Evolutionary conservation across 2,888 invertebrate species (phyloP).

Genomic region (Glaucopsyche alexis): DNA sequence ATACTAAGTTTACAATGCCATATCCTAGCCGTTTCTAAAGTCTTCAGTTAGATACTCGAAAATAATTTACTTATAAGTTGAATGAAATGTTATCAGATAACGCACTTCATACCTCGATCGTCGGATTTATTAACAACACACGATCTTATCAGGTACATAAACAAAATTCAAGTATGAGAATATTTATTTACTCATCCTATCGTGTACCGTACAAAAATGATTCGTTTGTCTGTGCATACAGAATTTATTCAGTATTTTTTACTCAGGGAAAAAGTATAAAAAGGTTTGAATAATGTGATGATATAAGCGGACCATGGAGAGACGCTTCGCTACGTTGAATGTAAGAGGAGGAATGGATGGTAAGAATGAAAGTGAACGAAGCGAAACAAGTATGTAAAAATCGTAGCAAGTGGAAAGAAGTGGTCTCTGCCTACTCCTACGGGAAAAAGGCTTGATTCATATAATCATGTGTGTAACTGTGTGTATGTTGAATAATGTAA

Average conservation of each 20-base stretch:
- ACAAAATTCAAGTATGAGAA: slow-evolving; percentile 25
- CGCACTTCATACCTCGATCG: not conserved
- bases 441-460: too few relatives aligned
- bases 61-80: slow-evolving; percentile 15
- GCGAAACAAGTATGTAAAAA: too few relatives aligned
- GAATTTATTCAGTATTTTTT: not conserved
- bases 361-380: too few relatives aligned
- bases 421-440: too few relatives aligned
- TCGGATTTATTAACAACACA: slow-evolving; percentile 11
- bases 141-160: slow-evolving; percentile 18
- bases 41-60: not conserved
- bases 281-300: too few relatives aligned
- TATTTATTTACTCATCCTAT: slow-evolving; percentile 20
- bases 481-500: too few relatives aligned
- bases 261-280: not conserved
- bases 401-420: too few relatives aligned
- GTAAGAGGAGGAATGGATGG: too few relatives aligned
- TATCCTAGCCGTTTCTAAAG: not conserved
- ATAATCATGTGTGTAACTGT: too few relatives aligned
- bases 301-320: too few relatives aligned
- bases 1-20: not conserved
- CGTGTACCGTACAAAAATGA: not conserved
- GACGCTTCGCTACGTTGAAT: too few relatives aligned
- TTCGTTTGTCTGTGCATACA: not conserved
- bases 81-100: slow-evolving; percentile 24